Conservation (phyloP, 2,113 vertebrate genomes). For the Bettongia penicillata region DNA sequence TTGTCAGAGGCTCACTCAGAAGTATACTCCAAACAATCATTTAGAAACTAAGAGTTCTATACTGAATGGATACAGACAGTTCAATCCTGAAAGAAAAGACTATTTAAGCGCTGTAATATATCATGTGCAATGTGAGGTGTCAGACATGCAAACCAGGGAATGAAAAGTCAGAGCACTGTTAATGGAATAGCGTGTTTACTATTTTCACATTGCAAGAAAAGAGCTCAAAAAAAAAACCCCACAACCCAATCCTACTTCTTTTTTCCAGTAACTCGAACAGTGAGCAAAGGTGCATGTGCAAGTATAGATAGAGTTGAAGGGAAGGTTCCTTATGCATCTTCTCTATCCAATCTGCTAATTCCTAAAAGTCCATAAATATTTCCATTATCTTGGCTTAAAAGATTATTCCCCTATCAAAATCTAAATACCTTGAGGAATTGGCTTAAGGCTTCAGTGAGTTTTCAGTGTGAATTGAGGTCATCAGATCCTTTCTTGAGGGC, state of each 20-base stretch:
- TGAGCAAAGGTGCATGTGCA: not conserved
- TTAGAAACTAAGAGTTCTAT: not conserved
- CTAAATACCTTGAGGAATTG: not conserved
- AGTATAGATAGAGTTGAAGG: not conserved
- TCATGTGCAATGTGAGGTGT: conserved; percentile 58
- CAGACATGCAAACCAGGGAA: conserved; percentile 52
- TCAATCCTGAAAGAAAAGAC: conserved; percentile 44
- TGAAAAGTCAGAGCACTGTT: not conserved
- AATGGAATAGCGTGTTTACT: not conserved
- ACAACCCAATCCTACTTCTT: not conserved
- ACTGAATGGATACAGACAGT: conserved; percentile 33
- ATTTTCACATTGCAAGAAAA: not conserved
- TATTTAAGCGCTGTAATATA: conserved; percentile 57
- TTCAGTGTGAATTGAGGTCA: not conserved
- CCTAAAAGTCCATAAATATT: not conserved
- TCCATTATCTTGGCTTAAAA: not conserved
- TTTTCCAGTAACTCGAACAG: not conserved
- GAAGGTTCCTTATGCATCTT: not conserved
- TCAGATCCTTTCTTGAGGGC: not conserved
- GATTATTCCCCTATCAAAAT: not conserved
- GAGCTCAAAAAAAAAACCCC: not conserved
- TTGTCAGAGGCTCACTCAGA: not conserved
- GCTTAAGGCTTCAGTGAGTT: not conserved
- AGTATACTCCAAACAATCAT: not conserved
- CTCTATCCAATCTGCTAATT: not conserved